Base-by-base conservation (phyloP, 1,140 invertebrate species). In the Lepidurus packardi region DNA sequence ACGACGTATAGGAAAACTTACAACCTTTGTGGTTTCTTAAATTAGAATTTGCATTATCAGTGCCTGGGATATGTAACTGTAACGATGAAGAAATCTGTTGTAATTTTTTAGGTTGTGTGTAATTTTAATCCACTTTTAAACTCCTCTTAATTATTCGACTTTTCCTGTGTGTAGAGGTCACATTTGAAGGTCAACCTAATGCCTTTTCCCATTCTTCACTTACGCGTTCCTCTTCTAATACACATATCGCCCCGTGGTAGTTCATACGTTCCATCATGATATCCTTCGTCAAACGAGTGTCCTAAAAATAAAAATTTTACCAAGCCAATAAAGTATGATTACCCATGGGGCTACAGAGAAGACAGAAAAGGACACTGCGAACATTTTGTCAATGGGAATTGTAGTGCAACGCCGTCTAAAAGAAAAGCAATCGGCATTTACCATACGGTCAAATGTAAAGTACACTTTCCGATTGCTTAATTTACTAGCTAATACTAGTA, bases 221-320 rank as follows among this genome's bases (percentile, higher is more conserved):
- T 65, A 65, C n/a, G 53, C 53, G 53, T 65, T 65, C 53, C 53
- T 65, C 53, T 65, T 65, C 53, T 65, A 65, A 65, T 65, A 65
- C 53, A 65, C 53, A 65, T 65, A 65, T 65, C 53, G 16, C 21
- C 6, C 53, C 53, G 16, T 65, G 7, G 34, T 34, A 34, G 1
- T 34, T 34, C 34, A 34, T 34, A 34, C 34, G 4, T 34, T 34
- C 3, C 34, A 34, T 34, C 34, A 34, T 34, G 2, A 4, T 4
- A 34, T 34, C 34, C 34, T 34, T 34, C 34, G 34, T 34, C 34
- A 34, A 34, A 34, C 2, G 34, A 34, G 34, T 4, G 34, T 34
- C 34, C 34, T 34, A 34, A 34, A 34, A 34, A 34, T 34, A 34
- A 34, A 34, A 34, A 4, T 34, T 34, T 34, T 34, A 34, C 3